Evolutionary conservation across 1,140 invertebrate species (phyloP), one percentile per base, ranked within the genome.

Genomic region (Dryas iulia): DNA sequence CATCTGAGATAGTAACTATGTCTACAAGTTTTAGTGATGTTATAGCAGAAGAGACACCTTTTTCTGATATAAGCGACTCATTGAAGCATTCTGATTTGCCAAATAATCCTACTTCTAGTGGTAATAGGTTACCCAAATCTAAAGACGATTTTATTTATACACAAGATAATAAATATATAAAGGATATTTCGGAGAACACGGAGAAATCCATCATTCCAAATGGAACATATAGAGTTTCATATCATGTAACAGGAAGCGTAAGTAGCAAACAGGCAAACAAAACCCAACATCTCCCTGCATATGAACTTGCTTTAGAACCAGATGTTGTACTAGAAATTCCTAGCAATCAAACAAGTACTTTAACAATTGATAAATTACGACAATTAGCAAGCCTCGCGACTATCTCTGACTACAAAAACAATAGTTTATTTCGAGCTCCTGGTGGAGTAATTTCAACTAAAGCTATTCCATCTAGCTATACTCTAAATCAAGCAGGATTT

Each of bases 401-500:
- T 71, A 93, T 92, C 66, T 89, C 83, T 69, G 90, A 91, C 77
- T 89, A 82, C 56, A 87, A 86, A 67, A 92, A 92, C 59, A 89
- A 84, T 60, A 89, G 87, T 52, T 89, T 91, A 72, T 92, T 92
- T 85, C 82, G 86, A 39, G 72, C 82, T 25, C 86, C 89, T 6
- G 90, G 92, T 62, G 83, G 91, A 30, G 81, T 93, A 23, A 93
- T 94, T 70, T 93, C 93, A 25, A 93, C 92, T 1, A 94, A 94
- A 89, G 93, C 93, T 10, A 92, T 94, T 58, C 92, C 93, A 25
- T 91, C 87, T 5, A 93, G 85, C 77, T 94, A 93, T 74, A 93
- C 91, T 1, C 73, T 94, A 26, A 95, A 94, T 78, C 92, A 93
- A n/a, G 94, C 94, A 31, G 94, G 95, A 2, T 93, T 95, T 59